A percentile compares a stretch with the other conserved stretches of the same genome.
These are phyloP conservation scores for Chondrilla cf. caribensis DNA, from an alignment of 37 sponge, comb jelly and placozoan genomes.

Conservation along the genomic window DNA sequence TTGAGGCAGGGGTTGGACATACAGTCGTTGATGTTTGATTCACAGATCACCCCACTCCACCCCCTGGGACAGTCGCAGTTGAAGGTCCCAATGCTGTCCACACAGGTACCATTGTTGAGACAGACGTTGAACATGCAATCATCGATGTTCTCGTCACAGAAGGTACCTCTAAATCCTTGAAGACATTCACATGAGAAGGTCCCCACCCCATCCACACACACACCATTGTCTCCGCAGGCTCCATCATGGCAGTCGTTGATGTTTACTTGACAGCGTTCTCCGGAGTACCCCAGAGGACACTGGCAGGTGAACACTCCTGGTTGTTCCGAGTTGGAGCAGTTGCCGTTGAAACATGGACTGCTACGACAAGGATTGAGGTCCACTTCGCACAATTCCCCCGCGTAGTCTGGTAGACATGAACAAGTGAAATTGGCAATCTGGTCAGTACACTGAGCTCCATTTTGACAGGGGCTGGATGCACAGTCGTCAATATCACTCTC, in stretches of 20 bases:
- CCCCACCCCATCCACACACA: conserved; percentile 14
- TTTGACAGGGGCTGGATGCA: not conserved
- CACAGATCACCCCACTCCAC: conserved; percentile 14
- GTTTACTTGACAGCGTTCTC: conserved; percentile 29
- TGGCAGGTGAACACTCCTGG: conserved; percentile 20
- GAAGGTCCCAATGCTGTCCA: not conserved
- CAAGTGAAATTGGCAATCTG: conserved; percentile 20
- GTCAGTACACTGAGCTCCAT: conserved; percentile 28
- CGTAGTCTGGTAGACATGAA: conserved; percentile 23
- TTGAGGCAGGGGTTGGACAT: conserved; percentile 23
- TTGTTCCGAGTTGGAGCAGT: not conserved
- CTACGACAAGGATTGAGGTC: not conserved
- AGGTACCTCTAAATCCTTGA: conserved; percentile 43
- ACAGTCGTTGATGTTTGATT: conserved; percentile 23
- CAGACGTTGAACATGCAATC: not conserved
- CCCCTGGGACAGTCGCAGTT: conserved; percentile 12
- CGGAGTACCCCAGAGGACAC: conserved; percentile 50
- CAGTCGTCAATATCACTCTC: conserved; percentile 10
- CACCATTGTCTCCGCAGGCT: not conserved
- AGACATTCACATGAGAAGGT: conserved; percentile 25
- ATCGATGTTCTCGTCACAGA: conserved; percentile 29
- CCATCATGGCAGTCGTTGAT: conserved; percentile 26
- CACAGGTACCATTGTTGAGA: not conserved
- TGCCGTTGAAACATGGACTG: conserved; percentile 11
- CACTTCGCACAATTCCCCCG: not conserved